phyloP scores from a whole-genome alignment of 2,888 invertebrate genomes.

The Morpho deidamia region DNA sequence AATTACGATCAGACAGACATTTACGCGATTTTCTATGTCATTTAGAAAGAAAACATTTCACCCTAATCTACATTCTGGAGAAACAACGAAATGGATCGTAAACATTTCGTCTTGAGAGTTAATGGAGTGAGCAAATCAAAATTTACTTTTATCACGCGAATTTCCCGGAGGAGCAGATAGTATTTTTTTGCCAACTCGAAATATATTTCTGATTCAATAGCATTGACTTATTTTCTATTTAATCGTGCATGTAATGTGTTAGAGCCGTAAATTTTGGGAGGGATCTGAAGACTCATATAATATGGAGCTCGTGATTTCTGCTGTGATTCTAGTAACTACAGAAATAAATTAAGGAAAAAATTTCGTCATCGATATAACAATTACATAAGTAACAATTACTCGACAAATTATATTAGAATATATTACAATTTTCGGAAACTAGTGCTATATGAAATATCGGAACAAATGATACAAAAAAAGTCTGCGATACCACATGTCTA shows the following conservation, averaged over 20 bases:
- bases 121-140: conserved; percentile 23
- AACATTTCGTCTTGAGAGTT: conserved; percentile 21
- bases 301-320: no score
- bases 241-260: background rate
- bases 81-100: conserved; percentile 24
- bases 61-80: conserved; percentile 13
- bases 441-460: no score
- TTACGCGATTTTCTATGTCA: conserved; percentile 18
- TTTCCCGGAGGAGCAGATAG: conserved; percentile 2
- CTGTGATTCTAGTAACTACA: no score
- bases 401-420: no score
- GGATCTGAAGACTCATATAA: no score
- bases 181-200: conserved; percentile 2
- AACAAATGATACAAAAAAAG: no score
- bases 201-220: background rate
- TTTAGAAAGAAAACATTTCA: conserved; percentile 9
- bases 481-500: no score
- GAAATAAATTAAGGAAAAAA: no score
- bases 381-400: no score
- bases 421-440: no score
- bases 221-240: background rate
- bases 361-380: no score
- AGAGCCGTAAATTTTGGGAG: no score
- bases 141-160: conserved; percentile 23
- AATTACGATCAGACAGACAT: conserved; percentile 4